Evolutionary conservation across 2,113 vertebrate genomes (phyloP), one percentile per base, ranked within the genome.

Genomic region (Sinocyclocheilus maitianheensis): DNA sequence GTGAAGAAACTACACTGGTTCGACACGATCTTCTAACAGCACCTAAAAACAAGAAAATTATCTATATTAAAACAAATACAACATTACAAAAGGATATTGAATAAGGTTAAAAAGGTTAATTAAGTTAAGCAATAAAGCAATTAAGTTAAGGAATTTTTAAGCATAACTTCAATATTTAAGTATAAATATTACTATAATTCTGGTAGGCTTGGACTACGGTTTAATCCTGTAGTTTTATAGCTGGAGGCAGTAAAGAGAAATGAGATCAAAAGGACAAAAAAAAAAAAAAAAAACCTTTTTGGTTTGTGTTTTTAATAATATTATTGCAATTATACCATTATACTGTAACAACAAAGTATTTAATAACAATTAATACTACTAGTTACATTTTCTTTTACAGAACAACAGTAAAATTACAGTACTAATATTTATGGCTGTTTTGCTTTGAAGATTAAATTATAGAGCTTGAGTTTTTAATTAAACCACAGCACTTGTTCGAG

Each of bases 11-110:
- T 0, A 83, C 85, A 60, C 90, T 91, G 9, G 90, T 85, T 3
- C 91, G 91, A 51, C 90, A 90, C 0, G 94, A 93, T 89, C 90
- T 91, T 82, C 93, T 91, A n/a, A 89, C 37, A 22, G 85, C 86
- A 89, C 86, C 94, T 94, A 81, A 4, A 85, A 71, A 63, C 0
- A 37, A 86, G 8, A 79, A 0, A 12, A 51, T 53, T 1, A 18
- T 8, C 8, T 7, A 37, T 12, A 53, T 0, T 86, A 7, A 37
- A 7, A 22, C 37, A 40, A 30, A 22, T 5, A 1, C 2, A 0
- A 69, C 12, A 46, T 34, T 18, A 37, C 0, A 34, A 20, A 40
- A 11, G 30, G 3, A 37, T 37, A 69, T 0, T 65, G 62, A 14
- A 5, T 37, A 1, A 8, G 34, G 16, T 71, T 30, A 16, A 69